These are phyloP conservation scores for Neoitamus cyanurus DNA, from an alignment of 2,888 invertebrate genomes.

Conservation along the genomic window DNA sequence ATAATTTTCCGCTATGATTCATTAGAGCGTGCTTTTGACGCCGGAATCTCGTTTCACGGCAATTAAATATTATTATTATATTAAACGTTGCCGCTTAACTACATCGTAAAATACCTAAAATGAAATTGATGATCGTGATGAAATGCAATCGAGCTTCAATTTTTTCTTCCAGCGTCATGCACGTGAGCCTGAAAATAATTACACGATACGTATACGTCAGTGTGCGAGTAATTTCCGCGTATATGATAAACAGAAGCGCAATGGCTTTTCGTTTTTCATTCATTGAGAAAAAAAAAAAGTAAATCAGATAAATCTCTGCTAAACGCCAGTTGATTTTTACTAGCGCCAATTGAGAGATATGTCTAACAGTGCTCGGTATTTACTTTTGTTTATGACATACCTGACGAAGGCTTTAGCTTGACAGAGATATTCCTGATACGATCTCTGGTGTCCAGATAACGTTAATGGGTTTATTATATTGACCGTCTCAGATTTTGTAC, in stretches of 20 bases:
- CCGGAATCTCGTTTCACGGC: too few species aligned
- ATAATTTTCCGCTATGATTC: too few species aligned
- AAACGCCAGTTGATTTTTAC: neutral
- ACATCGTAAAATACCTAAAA: too few species aligned
- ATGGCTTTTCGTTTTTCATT: neutral
- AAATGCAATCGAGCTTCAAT: neutral
- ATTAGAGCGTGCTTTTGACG: too few species aligned
- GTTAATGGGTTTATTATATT: neutral
- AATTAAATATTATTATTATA: too few species aligned
- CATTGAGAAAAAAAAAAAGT: neutral
- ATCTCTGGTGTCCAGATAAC: neutral
- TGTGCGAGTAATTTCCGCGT: neutral
- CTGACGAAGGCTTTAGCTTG: neutral
- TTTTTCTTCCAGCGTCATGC: neutral
- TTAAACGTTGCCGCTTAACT: too few species aligned
- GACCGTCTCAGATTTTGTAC: neutral
- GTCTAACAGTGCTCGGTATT: neutral
- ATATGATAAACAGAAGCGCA: neutral
- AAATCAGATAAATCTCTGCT: neutral
- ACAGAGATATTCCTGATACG: neutral
- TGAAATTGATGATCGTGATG: neutral
- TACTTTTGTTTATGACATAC: neutral
- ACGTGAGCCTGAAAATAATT: neutral
- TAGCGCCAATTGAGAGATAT: neutral
- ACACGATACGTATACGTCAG: neutral